These are phyloP conservation scores for Silurus lanzhouensis DNA, from an alignment of 2,797 vertebrate genomes.

Conservation along the genomic window DNA sequence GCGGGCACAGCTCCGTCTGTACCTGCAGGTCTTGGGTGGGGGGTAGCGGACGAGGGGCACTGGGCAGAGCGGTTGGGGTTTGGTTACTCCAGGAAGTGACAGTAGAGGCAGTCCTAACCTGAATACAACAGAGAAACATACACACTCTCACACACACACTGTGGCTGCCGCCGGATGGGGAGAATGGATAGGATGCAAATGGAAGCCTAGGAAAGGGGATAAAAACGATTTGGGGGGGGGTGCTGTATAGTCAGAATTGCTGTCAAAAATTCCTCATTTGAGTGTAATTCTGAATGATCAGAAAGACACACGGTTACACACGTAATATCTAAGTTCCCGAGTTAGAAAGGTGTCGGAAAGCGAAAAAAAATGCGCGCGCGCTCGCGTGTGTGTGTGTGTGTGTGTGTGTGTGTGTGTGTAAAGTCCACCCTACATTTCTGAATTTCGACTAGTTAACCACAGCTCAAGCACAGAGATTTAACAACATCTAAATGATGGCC, in stretches of 20 bases:
- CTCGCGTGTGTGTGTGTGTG: too few relatives aligned
- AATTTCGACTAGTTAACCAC: neutral
- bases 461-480: neutral
- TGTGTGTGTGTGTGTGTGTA: too few relatives aligned
- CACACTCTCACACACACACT: constrained; percentile 75
- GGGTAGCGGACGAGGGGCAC: constrained; percentile 86
- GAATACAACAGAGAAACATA: constrained; percentile 83
- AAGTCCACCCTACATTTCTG: neutral
- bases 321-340: neutral
- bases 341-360: constrained; percentile 6
- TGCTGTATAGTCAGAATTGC: neutral
- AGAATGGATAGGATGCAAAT: constrained; percentile 36
- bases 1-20: constrained; percentile 61
- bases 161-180: constrained; percentile 66
- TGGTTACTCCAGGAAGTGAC: constrained; percentile 99
- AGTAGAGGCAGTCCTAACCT: constrained; percentile 98
- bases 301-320: neutral
- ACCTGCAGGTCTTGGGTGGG: constrained; percentile 91
- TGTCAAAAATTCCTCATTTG: neutral
- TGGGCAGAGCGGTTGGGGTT: constrained; percentile 96
- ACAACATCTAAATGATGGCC: neutral
- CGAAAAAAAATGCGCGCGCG: neutral
- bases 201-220: constrained; percentile 40
- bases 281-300: neutral
- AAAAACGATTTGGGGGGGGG: neutral